A percentile compares a stretch with the other conserved stretches of the same genome.
Conservation (phyloP, 2,797 vertebrate species). For the Chaetodon trifasciatus region DNA sequence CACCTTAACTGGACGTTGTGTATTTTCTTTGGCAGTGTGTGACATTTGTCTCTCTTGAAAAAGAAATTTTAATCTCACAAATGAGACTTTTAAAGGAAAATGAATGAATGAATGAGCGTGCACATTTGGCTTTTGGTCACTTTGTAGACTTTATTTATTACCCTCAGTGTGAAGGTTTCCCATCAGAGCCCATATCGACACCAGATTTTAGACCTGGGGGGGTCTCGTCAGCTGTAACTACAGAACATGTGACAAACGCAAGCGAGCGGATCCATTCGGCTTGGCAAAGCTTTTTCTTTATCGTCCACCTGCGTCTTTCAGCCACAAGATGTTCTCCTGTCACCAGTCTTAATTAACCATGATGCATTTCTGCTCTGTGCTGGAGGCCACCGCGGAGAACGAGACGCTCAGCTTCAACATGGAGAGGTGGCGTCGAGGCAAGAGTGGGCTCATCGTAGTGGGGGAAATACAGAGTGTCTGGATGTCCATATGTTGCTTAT, state of each 20-base stretch:
- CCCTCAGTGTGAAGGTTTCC: neutral
- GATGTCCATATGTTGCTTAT: neutral
- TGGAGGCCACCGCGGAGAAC: neutral
- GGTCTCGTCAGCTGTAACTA: neutral
- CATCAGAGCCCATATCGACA: neutral
- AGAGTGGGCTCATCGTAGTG: neutral
- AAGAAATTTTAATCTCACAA: neutral
- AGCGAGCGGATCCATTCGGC: constrained; percentile 1
- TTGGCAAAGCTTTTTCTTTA: neutral
- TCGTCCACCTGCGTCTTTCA: constrained; percentile 10
- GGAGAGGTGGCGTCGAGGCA: neutral
- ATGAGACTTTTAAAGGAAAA: neutral
- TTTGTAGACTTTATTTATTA: neutral
- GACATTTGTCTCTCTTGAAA: too few relatives aligned
- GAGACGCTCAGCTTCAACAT: neutral
- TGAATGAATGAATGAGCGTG: neutral
- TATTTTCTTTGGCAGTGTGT: too few relatives aligned
- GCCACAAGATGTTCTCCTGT: constrained; percentile 26
- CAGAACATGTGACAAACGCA: neutral
- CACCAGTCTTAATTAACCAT: constrained; percentile 35
- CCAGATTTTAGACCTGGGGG: neutral
- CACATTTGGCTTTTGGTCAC: neutral
- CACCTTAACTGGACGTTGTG: neutral
- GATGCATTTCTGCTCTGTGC: constrained; percentile 26
- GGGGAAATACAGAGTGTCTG: neutral